These are phyloP conservation scores for Hephaestus fuliginosus DNA, from an alignment of 2,797 vertebrate species.

Conservation along the genomic window DNA sequence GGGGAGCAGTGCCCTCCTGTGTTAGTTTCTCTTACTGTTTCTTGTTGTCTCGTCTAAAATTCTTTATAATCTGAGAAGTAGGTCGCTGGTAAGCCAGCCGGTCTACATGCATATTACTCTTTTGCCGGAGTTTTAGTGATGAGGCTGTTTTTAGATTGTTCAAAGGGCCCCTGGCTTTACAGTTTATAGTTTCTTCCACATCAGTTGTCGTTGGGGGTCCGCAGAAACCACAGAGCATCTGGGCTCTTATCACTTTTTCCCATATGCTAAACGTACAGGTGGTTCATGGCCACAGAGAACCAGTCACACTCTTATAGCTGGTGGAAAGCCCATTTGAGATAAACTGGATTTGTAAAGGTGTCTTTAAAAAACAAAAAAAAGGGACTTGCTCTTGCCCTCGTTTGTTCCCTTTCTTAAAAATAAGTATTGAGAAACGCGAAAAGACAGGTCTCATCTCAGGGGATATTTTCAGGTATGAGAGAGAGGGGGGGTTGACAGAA, in stretches of 20 bases:
- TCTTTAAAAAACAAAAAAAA: background rate
- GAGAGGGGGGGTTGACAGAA: too few relatives aligned
- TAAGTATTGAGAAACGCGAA: background rate
- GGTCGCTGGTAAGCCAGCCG: background rate
- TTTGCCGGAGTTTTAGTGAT: background rate
- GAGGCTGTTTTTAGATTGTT: constrained; percentile 7
- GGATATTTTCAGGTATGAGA: background rate
- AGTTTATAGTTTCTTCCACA: constrained; percentile 65
- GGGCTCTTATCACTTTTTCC: constrained; percentile 81
- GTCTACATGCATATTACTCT: accelerated
- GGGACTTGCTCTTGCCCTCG: background rate
- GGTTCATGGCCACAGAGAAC: constrained; percentile 39
- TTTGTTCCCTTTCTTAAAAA: background rate
- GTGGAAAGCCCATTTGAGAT: constrained; percentile 12
- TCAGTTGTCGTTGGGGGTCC: constrained; percentile 40
- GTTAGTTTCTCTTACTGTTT: background rate
- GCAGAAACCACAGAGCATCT: constrained; percentile 70
- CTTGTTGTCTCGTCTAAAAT: background rate
- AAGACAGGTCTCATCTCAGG: background rate
- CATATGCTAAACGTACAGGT: constrained; percentile 61
- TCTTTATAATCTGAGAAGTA: background rate
- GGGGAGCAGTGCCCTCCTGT: constrained; percentile 44
- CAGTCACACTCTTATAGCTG: constrained; percentile 13
- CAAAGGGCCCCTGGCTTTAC: constrained; percentile 28
- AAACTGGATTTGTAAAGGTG: background rate